A percentile compares a stretch with the other conserved stretches of the same genome.
These are phyloP conservation scores for Scomber scombrus DNA, from an alignment of 2,113 vertebrate species.

Conservation along the genomic window DNA sequence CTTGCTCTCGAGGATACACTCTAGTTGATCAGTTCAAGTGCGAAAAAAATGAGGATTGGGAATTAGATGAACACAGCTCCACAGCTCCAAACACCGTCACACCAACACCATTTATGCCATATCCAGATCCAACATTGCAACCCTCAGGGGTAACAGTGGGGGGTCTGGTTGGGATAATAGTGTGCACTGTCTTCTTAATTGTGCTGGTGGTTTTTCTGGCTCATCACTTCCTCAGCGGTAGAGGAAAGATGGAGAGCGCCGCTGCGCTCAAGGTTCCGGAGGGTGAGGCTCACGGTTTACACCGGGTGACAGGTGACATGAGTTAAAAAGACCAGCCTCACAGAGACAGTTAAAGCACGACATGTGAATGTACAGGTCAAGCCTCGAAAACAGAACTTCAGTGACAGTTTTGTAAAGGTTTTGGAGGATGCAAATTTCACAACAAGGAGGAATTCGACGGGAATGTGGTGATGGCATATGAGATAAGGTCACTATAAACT, in stretches of 20 bases:
- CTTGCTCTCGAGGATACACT: slow-evolving; percentile 58
- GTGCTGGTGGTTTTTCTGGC: slow-evolving; percentile 66
- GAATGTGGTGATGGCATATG: not conserved
- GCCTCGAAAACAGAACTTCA: not conserved
- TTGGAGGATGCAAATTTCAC: not conserved
- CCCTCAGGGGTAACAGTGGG: slow-evolving; percentile 52
- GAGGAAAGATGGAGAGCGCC: slow-evolving; percentile 32
- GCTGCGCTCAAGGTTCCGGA: slow-evolving; percentile 40
- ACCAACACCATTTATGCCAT: not conserved
- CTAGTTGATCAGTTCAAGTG: slow-evolving; percentile 29
- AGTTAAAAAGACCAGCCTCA: not conserved
- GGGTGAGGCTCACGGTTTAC: slow-evolving; percentile 62
- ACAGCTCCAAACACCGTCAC: not conserved
- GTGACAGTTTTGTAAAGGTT: not conserved
- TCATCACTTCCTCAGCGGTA: slow-evolving; percentile 44
- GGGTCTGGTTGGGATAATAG: slow-evolving; percentile 73
- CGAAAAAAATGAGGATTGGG: not conserved
- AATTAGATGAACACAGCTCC: not conserved
- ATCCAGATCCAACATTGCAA: slow-evolving; percentile 1
- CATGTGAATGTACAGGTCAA: slow-evolving; percentile 33
- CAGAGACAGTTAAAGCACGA: slow-evolving; percentile 20
- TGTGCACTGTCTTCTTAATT: slow-evolving; percentile 61
- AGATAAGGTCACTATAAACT: not conserved
- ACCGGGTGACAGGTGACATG: slow-evolving; percentile 40
- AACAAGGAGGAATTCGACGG: not conserved